phyloP scores from a whole-genome alignment of 2,113 vertebrate genomes.

The Eleginops maclovinus region DNA sequence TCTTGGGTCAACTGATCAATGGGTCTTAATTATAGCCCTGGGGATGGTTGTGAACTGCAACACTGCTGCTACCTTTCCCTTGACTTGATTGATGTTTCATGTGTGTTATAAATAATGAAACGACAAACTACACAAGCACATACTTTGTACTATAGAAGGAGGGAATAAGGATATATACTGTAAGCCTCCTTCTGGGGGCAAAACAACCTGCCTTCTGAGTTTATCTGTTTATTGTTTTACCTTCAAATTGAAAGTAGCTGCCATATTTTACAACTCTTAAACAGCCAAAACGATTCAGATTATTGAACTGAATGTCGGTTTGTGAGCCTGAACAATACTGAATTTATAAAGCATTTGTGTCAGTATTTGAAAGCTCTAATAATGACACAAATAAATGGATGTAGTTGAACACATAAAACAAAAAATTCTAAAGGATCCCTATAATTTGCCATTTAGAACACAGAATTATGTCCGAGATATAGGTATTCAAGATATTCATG shows the following conservation, averaged over 20 bases:
- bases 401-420: background rate
- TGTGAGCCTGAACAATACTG: background rate
- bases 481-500: background rate
- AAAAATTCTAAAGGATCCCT: background rate
- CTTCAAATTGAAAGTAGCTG: background rate
- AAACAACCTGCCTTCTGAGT: too few species aligned
- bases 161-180: background rate
- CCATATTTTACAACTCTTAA: background rate
- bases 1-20: slow-evolving; percentile 70
- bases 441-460: background rate
- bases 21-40: slow-evolving; percentile 68
- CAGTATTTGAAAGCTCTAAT: background rate
- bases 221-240: background rate
- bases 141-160: background rate
- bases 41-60: slow-evolving; percentile 54
- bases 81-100: slow-evolving; percentile 12
- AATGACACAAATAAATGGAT: background rate
- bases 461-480: background rate
- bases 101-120: slow-evolving; percentile 25
- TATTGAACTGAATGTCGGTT: background rate
- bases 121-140: background rate
- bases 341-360: background rate
- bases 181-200: background rate
- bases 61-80: slow-evolving; percentile 19
- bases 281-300: background rate